Evolutionary conservation across 2,888 invertebrate species (phyloP).

Genomic region (Hypolimnas misippus): DNA sequence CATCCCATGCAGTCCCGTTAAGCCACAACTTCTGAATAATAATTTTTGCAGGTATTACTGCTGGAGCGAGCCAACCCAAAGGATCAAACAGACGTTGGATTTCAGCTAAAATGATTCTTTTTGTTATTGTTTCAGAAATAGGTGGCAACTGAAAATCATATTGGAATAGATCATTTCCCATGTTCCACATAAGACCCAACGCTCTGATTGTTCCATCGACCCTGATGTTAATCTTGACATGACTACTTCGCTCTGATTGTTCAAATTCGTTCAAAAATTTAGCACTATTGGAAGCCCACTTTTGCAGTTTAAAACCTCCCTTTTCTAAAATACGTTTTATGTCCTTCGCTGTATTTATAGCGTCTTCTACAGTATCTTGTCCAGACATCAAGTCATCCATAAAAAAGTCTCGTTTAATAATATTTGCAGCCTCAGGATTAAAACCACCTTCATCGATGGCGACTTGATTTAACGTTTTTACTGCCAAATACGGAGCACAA

Average conservation of each 20-base stretch:
- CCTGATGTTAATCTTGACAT: constrained; percentile 31
- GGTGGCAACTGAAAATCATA: constrained; percentile 43
- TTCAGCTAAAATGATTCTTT: constrained; percentile 48
- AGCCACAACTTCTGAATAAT: constrained; percentile 52
- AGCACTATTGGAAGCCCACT: constrained; percentile 46
- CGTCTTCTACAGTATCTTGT: constrained; percentile 42
- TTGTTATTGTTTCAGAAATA: constrained; percentile 44
- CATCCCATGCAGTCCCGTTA: constrained; percentile 47
- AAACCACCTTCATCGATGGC: constrained; percentile 42
- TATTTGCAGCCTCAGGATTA: constrained; percentile 43
- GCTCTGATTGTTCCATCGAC: constrained; percentile 44
- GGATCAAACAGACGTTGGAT: constrained; percentile 50
- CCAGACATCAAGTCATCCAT: constrained; percentile 47
- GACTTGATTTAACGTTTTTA: constrained; percentile 47
- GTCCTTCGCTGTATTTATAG: constrained; percentile 41
- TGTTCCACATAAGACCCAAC: constrained; percentile 49
- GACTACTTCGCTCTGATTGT: constrained; percentile 13
- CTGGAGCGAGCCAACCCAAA: constrained; percentile 50
- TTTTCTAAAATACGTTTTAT: constrained; percentile 44
- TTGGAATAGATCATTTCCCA: constrained; percentile 42
- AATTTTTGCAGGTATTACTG: constrained; percentile 43
- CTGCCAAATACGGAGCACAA: constrained; percentile 49
- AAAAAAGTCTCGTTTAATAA: constrained; percentile 39
- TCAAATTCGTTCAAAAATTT: constrained; percentile 31
- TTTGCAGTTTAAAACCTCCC: constrained; percentile 51